Conservation (phyloP, 2,797 vertebrate species). For the Balearica regulorum region DNA sequence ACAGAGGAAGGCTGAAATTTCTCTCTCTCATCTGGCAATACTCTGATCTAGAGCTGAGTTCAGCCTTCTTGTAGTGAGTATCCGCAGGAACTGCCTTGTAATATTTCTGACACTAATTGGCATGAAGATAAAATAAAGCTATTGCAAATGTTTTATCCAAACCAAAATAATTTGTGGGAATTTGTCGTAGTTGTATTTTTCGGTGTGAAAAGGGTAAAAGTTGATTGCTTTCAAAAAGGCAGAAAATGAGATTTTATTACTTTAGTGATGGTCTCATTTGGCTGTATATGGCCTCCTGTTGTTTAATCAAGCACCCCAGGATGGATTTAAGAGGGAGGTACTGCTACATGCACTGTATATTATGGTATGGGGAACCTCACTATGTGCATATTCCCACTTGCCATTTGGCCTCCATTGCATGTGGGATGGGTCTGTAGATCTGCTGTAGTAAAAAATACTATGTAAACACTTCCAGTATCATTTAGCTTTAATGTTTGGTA, state of each 20-base stretch:
- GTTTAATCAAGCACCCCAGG: neutral
- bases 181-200: neutral
- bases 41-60: neutral
- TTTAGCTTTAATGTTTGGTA: neutral
- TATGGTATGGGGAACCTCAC: neutral
- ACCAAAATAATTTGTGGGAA: neutral
- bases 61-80: neutral
- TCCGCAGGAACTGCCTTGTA: neutral
- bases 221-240: conserved; percentile 2
- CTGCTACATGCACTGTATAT: neutral
- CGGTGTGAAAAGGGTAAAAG: neutral
- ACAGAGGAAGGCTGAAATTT: neutral
- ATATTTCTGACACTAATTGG: neutral
- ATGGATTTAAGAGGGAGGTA: neutral
- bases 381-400: neutral
- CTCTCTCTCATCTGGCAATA: neutral
- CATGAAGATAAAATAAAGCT: neutral
- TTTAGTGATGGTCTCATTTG: neutral
- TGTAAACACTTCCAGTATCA: neutral
- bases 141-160: neutral
- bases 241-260: neutral
- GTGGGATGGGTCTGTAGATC: rapidly evolving
- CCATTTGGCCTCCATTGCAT: neutral
- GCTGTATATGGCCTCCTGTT: neutral
- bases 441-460: neutral